Evolutionary conservation across 2,797 vertebrate genomes (phyloP).

Genomic region (Melanotaenia nigrans): DNA sequence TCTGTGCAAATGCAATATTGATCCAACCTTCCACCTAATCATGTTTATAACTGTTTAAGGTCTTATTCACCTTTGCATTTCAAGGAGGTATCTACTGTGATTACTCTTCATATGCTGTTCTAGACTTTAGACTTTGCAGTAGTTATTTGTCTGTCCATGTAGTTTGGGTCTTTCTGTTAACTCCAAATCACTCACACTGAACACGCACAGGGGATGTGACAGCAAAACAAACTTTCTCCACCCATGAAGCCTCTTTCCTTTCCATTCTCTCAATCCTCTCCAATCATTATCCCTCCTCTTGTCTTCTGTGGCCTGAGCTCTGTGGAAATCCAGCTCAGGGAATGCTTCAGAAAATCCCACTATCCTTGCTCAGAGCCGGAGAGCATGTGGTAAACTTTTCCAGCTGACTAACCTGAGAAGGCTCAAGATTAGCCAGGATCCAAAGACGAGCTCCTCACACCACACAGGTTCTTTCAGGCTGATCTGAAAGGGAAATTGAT

Average conservation of each 20-base stretch:
- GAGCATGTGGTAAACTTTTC: slow-evolving; percentile 75
- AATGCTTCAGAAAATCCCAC: slow-evolving; percentile 73
- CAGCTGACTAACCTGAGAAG: slow-evolving; percentile 77
- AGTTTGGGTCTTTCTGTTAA: slow-evolving; percentile 8
- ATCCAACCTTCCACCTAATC: slow-evolving; percentile 1
- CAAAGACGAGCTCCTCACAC: slow-evolving; percentile 60
- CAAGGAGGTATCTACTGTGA: slow-evolving; percentile 9
- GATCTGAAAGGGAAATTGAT: slow-evolving; percentile 82
- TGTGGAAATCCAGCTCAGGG: slow-evolving; percentile 76
- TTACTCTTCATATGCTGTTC: slow-evolving; percentile 29
- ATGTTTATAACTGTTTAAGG: slow-evolving; percentile 3
- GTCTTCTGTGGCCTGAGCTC: slow-evolving; percentile 60
- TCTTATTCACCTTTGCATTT: not conserved
- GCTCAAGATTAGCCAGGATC: slow-evolving; percentile 72
- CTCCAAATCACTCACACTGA: slow-evolving; percentile 6
- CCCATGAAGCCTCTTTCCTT: slow-evolving; percentile 29
- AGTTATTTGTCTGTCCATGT: not conserved
- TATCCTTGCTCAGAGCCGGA: slow-evolving; percentile 63
- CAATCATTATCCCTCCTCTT: slow-evolving; percentile 58
- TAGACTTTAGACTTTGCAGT: slow-evolving; percentile 6
- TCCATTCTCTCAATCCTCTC: slow-evolving; percentile 35
- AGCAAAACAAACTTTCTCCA: slow-evolving; percentile 40
- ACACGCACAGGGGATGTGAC: slow-evolving; percentile 16
- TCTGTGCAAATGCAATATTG: slow-evolving; percentile 14
- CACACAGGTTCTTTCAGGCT: slow-evolving; percentile 66